phyloP scores from a whole-genome alignment of 1,140 invertebrate species.

The Neocloeon triangulifer region DNA sequence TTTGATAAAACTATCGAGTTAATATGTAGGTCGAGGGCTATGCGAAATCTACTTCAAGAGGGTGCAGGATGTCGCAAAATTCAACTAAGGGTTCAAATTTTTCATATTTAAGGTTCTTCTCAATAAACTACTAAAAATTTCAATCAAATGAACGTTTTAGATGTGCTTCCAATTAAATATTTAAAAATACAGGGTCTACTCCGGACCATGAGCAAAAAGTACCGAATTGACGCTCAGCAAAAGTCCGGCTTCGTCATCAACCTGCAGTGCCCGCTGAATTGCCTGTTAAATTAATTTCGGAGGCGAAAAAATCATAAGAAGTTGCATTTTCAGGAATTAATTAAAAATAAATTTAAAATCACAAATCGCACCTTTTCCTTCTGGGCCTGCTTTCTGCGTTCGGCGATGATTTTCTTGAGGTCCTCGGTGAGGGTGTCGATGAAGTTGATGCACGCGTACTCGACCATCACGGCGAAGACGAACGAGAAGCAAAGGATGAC shows the following conservation, averaged over 20 bases:
- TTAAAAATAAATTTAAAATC: background rate
- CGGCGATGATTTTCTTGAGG: too few relatives aligned
- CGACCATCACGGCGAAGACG: conserved; percentile 31
- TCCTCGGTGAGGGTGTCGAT: conserved; percentile 24
- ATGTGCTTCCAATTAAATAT: too few relatives aligned
- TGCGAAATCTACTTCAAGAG: too few relatives aligned
- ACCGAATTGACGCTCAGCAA: background rate
- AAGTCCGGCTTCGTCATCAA: background rate
- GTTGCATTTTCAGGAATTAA: background rate
- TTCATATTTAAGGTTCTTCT: too few relatives aligned
- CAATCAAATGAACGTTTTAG: too few relatives aligned
- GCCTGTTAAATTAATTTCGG: background rate
- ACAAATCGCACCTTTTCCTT: conserved; percentile 9
- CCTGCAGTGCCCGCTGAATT: background rate
- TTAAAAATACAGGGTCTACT: too few relatives aligned
- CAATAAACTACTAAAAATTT: too few relatives aligned
- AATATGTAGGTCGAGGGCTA: too few relatives aligned
- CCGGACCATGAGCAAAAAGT: too few relatives aligned
- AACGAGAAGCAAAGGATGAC: conserved; percentile 33
- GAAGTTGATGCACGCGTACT: conserved; percentile 35
- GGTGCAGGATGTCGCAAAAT: too few relatives aligned
- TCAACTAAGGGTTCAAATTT: too few relatives aligned
- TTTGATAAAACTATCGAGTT: too few relatives aligned
- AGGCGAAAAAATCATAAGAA: conserved; percentile 2
- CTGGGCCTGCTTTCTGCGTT: conserved; percentile 13